Percentiles rank a stretch among this genome's conserved stretches.
phyloP scores from a whole-genome alignment of 2,797 vertebrate species.

The Acridotheres tristis region DNA sequence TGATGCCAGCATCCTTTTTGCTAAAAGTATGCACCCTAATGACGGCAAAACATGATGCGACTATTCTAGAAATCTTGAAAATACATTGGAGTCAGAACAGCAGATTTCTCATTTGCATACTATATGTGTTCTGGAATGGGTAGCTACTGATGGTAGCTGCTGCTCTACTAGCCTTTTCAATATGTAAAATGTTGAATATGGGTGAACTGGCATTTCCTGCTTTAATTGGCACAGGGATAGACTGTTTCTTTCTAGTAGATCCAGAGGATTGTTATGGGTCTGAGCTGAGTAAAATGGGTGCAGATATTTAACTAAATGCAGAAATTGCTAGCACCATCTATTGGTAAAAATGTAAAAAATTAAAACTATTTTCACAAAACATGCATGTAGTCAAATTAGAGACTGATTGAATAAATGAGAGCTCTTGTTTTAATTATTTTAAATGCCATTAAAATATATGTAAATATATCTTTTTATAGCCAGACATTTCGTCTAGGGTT shows the following conservation, averaged over 20 bases:
- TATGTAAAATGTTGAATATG: background rate
- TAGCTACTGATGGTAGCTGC: background rate
- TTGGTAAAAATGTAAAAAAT: slow-evolving; percentile 50
- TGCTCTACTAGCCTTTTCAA: slow-evolving; percentile 31
- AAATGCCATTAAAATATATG: slow-evolving; percentile 63
- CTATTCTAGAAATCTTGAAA: background rate
- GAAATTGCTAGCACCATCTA: slow-evolving; percentile 70
- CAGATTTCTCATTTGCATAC: slow-evolving; percentile 9
- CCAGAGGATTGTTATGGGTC: background rate
- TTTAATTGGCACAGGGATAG: slow-evolving; percentile 19
- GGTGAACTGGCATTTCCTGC: slow-evolving; percentile 4
- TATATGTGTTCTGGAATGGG: background rate
- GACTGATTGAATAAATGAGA: slow-evolving; percentile 60
- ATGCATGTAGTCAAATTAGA: slow-evolving; percentile 34
- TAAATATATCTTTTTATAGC: slow-evolving; percentile 62
- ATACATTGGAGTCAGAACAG: background rate
- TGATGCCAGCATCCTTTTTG: background rate
- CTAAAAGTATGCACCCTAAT: background rate
- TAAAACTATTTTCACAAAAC: slow-evolving; percentile 36
- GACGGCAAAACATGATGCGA: background rate
- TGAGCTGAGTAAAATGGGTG: slow-evolving; percentile 10
- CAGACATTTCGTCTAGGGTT: slow-evolving; percentile 11
- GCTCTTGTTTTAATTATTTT: slow-evolving; percentile 55
- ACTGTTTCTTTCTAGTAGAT: background rate
- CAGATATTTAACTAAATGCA: slow-evolving; percentile 17